Conservation (phyloP, 2,113 vertebrate species). For the Willisornis vidua region DNA sequence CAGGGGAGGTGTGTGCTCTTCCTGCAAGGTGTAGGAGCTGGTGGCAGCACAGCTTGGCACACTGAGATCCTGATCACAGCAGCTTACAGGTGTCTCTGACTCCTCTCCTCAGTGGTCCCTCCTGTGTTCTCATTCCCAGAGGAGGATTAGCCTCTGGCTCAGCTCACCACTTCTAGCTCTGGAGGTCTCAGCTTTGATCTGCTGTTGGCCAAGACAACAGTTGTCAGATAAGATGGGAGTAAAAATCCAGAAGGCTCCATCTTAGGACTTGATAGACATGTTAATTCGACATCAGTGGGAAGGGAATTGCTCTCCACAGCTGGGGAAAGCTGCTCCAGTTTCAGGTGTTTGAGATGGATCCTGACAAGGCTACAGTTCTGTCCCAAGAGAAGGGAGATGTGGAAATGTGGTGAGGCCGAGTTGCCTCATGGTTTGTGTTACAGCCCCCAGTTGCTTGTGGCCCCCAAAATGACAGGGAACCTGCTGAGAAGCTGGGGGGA, state of each 20-base stretch:
- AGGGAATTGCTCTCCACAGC: background rate
- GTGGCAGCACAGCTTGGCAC: background rate
- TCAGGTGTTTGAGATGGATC: background rate
- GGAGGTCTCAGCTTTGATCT: background rate
- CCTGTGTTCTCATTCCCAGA: fast-evolving
- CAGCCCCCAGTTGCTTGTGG: background rate
- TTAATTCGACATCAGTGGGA: background rate
- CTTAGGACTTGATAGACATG: background rate
- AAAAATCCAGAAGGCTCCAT: background rate
- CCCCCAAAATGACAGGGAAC: background rate
- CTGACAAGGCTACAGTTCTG: fast-evolving
- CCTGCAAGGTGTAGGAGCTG: background rate
- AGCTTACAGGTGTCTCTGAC: background rate
- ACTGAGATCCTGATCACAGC: fast-evolving
- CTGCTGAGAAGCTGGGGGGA: background rate
- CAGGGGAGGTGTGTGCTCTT: background rate
- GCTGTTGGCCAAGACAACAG: background rate
- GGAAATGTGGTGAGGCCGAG: background rate
- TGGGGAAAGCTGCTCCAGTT: background rate
- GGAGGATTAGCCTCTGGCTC: background rate
- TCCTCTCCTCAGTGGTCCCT: background rate
- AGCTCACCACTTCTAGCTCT: background rate
- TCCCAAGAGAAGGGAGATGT: background rate
- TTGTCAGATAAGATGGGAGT: background rate
- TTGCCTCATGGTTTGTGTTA: background rate